Evolutionary conservation across 1,140 invertebrate species (phyloP), one percentile per base, ranked within the genome.

Genomic region (Eumeta japonica): DNA sequence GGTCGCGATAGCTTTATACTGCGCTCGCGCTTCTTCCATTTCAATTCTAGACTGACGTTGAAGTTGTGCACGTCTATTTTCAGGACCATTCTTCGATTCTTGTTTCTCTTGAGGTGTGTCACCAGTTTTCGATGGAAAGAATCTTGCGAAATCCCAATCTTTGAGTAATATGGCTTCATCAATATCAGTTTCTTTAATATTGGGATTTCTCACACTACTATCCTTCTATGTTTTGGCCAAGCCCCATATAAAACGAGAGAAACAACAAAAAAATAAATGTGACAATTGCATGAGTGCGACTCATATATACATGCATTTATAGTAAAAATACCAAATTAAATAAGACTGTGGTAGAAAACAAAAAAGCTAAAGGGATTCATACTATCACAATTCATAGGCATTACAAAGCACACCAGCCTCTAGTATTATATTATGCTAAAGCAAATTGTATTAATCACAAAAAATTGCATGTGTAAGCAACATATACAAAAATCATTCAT

Each of bases 121-220:
- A 36, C 33, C 45, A 43, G 41, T 71, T 59, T 71, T 77, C 43
- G 70, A 78, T 16, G 86, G 84, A 63, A 91, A 89, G 77, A 90
- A 89, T 62, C 84, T 81, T 44, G 86, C 84, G 70, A 90, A 85
- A 67, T 90, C 86, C 88, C 87, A 90, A 45, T 90, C 88, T 65
- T 86, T 86, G 31, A 90, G 74, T 17, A 90, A 77, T 20, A 83
- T 81, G 28, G 85, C 83, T 64, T 88, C 85, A 51, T 87, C 85
- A 46, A 81, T 73, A 46, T 85, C 82, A 9, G 77, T 78, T 46
- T 64, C 61, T 50, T 37, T 37, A 10, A 12, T 36, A 54, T 52
- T 59, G n/a, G n/a, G n/a, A n/a, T n/a, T n/a, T n/a, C n/a, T n/a
- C n/a, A n/a, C n/a, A n/a, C n/a, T n/a, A n/a, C n/a, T n/a, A 47